Conservation (phyloP, 2,113 vertebrate species). For the Gasterosteus nipponicus region DNA sequence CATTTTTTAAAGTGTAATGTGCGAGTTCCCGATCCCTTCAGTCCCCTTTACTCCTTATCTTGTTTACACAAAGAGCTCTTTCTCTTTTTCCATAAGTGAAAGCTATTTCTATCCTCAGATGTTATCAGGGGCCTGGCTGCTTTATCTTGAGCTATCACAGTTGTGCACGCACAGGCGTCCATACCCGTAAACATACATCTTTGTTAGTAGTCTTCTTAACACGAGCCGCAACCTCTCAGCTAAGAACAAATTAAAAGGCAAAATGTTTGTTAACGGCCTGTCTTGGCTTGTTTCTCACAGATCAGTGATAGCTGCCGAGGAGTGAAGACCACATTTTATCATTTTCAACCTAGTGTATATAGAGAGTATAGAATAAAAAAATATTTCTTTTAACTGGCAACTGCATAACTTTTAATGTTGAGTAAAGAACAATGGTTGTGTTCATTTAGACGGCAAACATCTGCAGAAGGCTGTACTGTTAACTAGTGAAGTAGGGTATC, state of each 20-base stretch:
- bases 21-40: background rate
- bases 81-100: constrained; percentile 20
- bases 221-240: constrained; percentile 30
- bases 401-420: background rate
- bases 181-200: constrained; percentile 23
- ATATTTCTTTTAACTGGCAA: background rate
- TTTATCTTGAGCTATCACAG: constrained; percentile 40
- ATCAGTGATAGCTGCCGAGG: constrained; percentile 2
- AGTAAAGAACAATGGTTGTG: background rate
- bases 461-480: constrained; percentile 23
- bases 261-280: constrained; percentile 31
- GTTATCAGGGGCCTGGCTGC: constrained; percentile 7
- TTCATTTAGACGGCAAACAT: constrained; percentile 28
- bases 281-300: constrained; percentile 29
- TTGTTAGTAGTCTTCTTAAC: constrained; percentile 39
- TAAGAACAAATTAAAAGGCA: constrained; percentile 29
- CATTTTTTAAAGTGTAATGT: background rate
- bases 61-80: constrained; percentile 11
- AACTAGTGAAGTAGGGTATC: constrained; percentile 59
- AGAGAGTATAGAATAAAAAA: background rate
- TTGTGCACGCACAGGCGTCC: constrained; percentile 2
- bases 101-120: constrained; percentile 43
- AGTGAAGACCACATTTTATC: background rate
- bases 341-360: constrained; percentile 1
- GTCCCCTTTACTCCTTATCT: background rate